Conservation (phyloP, 2,888 invertebrate species). For the Tenthredo distinguenda region DNA sequence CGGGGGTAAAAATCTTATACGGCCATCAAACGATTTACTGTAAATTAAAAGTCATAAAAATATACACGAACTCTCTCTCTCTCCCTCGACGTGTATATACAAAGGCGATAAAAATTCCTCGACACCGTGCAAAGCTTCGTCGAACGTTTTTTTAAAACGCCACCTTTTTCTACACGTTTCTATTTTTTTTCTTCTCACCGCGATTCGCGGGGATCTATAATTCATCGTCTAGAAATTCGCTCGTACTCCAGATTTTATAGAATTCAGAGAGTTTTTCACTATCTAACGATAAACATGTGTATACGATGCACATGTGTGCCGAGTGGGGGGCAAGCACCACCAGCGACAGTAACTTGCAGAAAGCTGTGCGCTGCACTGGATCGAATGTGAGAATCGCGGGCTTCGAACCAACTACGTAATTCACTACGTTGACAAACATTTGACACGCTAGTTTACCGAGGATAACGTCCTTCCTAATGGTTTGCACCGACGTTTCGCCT, state of each 20-base stretch:
- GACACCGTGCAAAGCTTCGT: neutral
- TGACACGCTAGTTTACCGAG: constrained; percentile 19
- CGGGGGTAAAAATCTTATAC: constrained; percentile 10
- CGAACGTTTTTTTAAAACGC: neutral
- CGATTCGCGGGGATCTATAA: neutral
- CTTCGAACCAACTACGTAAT: constrained; percentile 16
- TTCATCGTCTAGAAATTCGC: neutral
- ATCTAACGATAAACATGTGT: no score
- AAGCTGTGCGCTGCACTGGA: neutral
- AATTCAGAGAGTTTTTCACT: neutral
- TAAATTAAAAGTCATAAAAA: constrained; percentile 43
- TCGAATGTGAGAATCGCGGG: neutral
- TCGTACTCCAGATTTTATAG: neutral
- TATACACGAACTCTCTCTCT: neutral
- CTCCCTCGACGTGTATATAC: neutral
- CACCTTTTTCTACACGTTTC: neutral
- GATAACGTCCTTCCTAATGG: constrained; percentile 4
- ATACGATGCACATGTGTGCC: neutral
- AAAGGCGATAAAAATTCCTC: constrained; percentile 12
- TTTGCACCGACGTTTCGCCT: constrained; percentile 4
- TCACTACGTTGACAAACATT: constrained; percentile 38
- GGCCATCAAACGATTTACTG: constrained; percentile 42
- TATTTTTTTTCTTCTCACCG: neutral
- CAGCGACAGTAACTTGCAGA: neutral
- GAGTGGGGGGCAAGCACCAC: neutral